phyloP scores from a whole-genome alignment of 1,140 invertebrate genomes.

The Liolophura sinensis region DNA sequence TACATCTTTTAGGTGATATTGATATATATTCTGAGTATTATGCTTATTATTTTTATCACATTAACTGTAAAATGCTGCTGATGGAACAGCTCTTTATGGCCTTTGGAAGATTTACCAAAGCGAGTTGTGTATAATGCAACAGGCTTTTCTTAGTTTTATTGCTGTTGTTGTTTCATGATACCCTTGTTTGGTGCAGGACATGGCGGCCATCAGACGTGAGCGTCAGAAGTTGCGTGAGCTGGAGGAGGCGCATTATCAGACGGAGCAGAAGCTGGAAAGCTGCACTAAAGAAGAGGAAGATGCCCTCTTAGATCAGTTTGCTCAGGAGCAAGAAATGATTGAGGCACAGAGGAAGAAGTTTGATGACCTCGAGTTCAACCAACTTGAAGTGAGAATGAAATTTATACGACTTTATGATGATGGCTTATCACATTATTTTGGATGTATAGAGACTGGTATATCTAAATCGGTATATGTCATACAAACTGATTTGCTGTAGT shows the following conservation, averaged over 20 bases:
- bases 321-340: conserved; percentile 62
- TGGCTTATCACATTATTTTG: background rate
- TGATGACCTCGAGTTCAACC: conserved; percentile 92
- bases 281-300: conserved; percentile 62
- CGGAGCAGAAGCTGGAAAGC: conserved; percentile 63
- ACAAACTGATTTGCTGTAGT: too few relatives aligned
- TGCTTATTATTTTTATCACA: too few relatives aligned
- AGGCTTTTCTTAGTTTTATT: too few relatives aligned
- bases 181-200: conserved; percentile 59
- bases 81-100: too few relatives aligned
- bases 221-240: conserved; percentile 71
- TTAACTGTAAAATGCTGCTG: too few relatives aligned
- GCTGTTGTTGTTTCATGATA: background rate
- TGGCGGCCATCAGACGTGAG: conserved; percentile 70
- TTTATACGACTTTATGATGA: background rate
- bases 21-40: too few relatives aligned
- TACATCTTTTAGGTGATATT: too few relatives aligned
- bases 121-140: too few relatives aligned
- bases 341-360: conserved; percentile 70
- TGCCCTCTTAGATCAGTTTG: conserved; percentile 64
- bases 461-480: too few relatives aligned
- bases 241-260: conserved; percentile 65
- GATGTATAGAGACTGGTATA: too few relatives aligned
- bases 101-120: too few relatives aligned
- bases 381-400: conserved; percentile 71